Evolutionary conservation across 2,113 vertebrate species (phyloP).

Genomic region (Orientallactaga bullata): DNA sequence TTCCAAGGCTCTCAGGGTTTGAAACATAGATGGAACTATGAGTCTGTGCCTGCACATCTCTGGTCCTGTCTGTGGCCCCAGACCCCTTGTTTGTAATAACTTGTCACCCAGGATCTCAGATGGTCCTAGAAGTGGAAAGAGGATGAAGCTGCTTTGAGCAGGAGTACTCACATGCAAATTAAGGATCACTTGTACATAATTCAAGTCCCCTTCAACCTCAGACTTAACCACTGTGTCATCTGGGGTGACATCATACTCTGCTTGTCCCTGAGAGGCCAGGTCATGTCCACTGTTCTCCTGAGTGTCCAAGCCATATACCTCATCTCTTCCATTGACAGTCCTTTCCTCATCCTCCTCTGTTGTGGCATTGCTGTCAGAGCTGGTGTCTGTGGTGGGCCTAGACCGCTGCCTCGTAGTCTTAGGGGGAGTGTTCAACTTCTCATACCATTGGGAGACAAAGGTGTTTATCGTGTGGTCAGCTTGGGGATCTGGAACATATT

Average conservation of each 20-base stretch:
- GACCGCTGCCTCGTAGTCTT: background rate
- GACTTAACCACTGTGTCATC: rapidly evolving
- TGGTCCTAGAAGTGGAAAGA: background rate
- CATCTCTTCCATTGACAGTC: background rate
- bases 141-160: background rate
- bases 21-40: background rate
- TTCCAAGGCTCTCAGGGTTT: background rate
- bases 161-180: slow-evolving; percentile 3
- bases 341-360: background rate
- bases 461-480: background rate
- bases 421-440: background rate
- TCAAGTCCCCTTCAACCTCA: rapidly evolving
- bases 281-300: background rate
- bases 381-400: rapidly evolving
- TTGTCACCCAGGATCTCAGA: background rate
- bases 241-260: background rate
- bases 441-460: background rate
- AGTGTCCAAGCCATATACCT: background rate
- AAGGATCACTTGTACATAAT: background rate
- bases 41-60: background rate
- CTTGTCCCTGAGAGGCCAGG: background rate
- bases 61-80: background rate
- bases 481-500: background rate
- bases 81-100: background rate
- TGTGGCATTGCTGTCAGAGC: background rate